Evolutionary conservation across 1,140 invertebrate genomes (phyloP), one percentile per base, ranked within the genome.

Genomic region (Tetragnatha versicolor): DNA sequence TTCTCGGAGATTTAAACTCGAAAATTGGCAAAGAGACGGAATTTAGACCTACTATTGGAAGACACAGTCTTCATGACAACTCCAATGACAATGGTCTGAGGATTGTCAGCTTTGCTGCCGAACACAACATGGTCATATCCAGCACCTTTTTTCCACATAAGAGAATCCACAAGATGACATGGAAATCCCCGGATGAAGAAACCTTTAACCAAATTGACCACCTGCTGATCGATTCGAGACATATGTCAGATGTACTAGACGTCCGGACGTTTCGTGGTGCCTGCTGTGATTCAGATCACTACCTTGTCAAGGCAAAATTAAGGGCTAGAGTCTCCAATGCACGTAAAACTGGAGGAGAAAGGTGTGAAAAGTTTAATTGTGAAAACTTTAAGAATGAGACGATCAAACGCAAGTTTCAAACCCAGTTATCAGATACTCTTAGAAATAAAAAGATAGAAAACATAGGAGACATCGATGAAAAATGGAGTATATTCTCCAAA

Each of bases 91-190:
- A 68, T 49, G 65, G 39, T n/a, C 14, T 25, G 17, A 45, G 37
- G 42, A 14, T 68, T 31, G 45, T 68, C 37, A 20, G 37, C 60
- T 63, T 63, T 63, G 60, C 60, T 17, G 31, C 60, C 4, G 53
- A 58, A 58, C 20, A 31, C 25, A 37, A 37, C 10, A 63, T 42
- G 37, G 3, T 63, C n/a, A n/a, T 5, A 5, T 20, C 60, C 33
- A 65, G 60, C 37, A 65, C 60, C 37, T 39, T 39, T 37, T 65
- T 65, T 20, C 4, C 33, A 39, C 60, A 65, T 12, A 65, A 65
- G 37, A 35, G 20, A 2, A 65, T 39, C 1, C 33, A 35, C 33
- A 65, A 65, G 37, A 25, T 42, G 33, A 65, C 60, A 39, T 39
- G 60, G 35, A 42, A 37, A 39, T 65, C 31, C 1, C 17, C 60